These are phyloP conservation scores for Andinoacara biseriatus DNA, from an alignment of 2,113 vertebrate genomes.

Conservation along the genomic window DNA sequence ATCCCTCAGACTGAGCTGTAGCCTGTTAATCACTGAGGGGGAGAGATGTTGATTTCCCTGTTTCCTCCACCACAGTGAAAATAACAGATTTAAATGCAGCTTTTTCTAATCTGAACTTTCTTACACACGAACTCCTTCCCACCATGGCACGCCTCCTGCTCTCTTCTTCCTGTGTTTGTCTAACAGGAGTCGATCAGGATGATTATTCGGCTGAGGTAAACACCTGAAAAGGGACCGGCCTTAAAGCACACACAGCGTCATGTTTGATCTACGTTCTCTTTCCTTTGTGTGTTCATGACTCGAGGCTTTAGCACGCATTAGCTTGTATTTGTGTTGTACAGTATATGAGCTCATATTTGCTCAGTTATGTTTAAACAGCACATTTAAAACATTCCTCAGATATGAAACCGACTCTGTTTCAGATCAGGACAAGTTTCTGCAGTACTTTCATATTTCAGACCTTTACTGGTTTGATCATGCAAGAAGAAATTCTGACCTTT, in stretches of 20 bases:
- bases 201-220: neutral
- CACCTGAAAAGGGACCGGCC: neutral
- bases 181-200: neutral
- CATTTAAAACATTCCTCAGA: neutral
- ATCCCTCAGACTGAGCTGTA: neutral
- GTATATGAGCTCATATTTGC: neutral
- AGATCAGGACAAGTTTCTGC: neutral
- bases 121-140: too few species aligned
- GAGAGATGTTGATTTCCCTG: neutral
- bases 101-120: neutral
- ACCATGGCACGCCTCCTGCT: rapidly evolving
- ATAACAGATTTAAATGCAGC: rapidly evolving
- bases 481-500: neutral
- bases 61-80: neutral
- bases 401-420: neutral
- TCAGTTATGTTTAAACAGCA: neutral
- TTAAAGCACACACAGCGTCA: neutral
- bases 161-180: neutral
- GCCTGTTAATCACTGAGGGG: neutral
- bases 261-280: neutral
- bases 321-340: neutral
- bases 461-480: too few species aligned
- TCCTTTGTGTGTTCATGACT: neutral
- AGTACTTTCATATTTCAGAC: too few species aligned
- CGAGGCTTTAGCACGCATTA: neutral